Evolutionary conservation across 1,140 invertebrate genomes (phyloP).

Genomic region (Tetraneura akinire): DNA sequence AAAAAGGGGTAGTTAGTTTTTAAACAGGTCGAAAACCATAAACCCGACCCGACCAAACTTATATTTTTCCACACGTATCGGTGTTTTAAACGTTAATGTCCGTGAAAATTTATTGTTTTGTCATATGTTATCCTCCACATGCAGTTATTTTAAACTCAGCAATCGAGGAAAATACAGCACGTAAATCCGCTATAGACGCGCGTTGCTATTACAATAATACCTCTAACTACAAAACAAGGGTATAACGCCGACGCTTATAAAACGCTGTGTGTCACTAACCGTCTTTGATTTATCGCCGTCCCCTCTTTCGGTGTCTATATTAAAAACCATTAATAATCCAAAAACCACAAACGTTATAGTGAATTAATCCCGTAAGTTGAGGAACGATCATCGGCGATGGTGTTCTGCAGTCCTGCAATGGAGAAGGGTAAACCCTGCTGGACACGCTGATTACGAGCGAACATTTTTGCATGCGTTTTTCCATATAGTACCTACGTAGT

Average conservation of each 20-base stretch:
- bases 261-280: slow-evolving; percentile 29
- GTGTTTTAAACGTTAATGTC: no score
- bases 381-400: neutral
- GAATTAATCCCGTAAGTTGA: slow-evolving; percentile 29
- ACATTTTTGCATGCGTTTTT: slow-evolving; percentile 20
- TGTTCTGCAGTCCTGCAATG: neutral
- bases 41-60: no score
- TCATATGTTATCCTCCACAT: no score
- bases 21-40: neutral
- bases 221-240: slow-evolving; percentile 44
- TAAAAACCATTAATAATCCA: slow-evolving; percentile 50
- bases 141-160: no score
- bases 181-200: slow-evolving; percentile 22
- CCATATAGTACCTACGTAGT: no score
- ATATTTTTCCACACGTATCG: no score
- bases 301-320: neutral
- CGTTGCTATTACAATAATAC: slow-evolving; percentile 11
- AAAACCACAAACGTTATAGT: slow-evolving; percentile 39
- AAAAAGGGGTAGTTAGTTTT: neutral
- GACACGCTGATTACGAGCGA: neutral
- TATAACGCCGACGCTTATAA: slow-evolving; percentile 21
- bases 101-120: no score
- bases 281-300: slow-evolving; percentile 35
- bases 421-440: no score
- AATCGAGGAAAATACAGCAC: neutral